These are phyloP conservation scores for Eremophila alpestris DNA, from an alignment of 2,797 vertebrate genomes.

Conservation along the genomic window DNA sequence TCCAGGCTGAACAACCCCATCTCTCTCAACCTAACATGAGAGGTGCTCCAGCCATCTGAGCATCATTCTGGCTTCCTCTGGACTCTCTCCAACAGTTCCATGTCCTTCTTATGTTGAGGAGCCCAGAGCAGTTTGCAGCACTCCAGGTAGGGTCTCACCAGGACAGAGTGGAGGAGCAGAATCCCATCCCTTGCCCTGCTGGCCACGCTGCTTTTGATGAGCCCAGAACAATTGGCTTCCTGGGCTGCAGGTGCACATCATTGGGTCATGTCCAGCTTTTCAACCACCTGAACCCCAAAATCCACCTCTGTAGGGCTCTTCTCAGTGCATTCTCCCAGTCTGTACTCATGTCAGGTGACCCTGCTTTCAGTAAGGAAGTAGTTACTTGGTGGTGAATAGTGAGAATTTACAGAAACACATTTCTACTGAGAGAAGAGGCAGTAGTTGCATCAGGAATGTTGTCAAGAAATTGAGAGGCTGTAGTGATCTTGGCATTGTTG, in stretches of 20 bases:
- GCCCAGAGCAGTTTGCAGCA: background rate
- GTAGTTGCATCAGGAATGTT: background rate
- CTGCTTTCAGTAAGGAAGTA: background rate
- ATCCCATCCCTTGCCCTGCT: background rate
- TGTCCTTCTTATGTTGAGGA: background rate
- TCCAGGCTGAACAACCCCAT: background rate
- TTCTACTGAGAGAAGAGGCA: background rate
- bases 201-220: rapidly evolving
- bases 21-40: background rate
- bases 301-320: background rate
- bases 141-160: background rate
- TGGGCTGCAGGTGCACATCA: background rate
- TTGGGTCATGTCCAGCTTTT: background rate
- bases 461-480: background rate
- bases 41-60: background rate
- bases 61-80: background rate
- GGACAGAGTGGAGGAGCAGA: background rate
- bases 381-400: background rate
- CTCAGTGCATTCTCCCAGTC: background rate
- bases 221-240: background rate
- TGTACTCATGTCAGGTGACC: background rate
- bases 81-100: background rate
- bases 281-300: background rate
- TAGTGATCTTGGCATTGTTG: background rate
- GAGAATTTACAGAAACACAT: background rate